Evolutionary conservation across 2,113 vertebrate genomes (phyloP), one percentile per base, ranked within the genome.

Genomic region (Antechinus flavipes): DNA sequence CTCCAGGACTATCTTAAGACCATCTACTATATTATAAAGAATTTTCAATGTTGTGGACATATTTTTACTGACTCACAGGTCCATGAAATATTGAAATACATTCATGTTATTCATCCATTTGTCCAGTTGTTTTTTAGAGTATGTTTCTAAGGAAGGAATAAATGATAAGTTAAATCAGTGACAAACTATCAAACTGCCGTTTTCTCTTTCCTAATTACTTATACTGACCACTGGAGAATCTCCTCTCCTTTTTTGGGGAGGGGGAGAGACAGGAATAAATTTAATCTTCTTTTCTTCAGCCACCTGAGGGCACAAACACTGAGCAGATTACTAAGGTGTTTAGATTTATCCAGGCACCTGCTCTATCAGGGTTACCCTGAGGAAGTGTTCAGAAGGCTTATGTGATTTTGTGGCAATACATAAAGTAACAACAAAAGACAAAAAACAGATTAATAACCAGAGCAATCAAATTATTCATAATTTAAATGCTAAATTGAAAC

Each of bases 211-310:
- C 95, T 47, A 0, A 46, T 35, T 30, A 54, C 94, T 93, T 96
- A 94, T 92, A 89, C 93, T 93, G 93, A 92, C 94, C 94, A 96
- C 93, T 89, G 19, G 56, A 95, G 84, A 95, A 25, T 56, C 16
- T 23, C 50, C 9, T 30, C 47, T n/a, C 50, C 9, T 35, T 30
- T 52, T 58, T 95, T 93, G 35, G 19, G 93, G 90, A 93, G 92
- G 94, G 92, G 91, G 89, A 90, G 95, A 96, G 89, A 96, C 94
- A 96, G 94, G 97, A 97, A 96, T 96, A 97, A 98, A 94, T 95
- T 92, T 96, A 97, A 96, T 96, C 95, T 97, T 96, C 97, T 98
- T 97, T 94, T 84, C 84, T 10, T 94, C 93, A 96, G 92, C 61
- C 91, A 50, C 49, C 25, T 61, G 91, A 94, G 93, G 94, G 94